Conservation (phyloP, 2,113 vertebrate species). For the Malurus elegans region DNA sequence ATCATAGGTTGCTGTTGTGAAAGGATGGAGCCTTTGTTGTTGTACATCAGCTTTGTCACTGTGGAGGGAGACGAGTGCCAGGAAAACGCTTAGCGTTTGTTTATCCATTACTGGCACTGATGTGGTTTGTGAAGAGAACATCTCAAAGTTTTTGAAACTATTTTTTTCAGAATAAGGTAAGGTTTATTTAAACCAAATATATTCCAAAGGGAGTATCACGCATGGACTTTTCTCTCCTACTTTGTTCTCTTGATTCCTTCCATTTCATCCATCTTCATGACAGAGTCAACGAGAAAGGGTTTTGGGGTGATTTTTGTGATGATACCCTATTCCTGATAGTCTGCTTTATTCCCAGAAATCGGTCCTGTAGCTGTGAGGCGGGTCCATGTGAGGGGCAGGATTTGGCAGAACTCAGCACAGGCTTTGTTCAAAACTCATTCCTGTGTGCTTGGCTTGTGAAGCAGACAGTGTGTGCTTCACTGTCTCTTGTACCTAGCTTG, state of each 20-base stretch:
- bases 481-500: too few species aligned
- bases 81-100: neutral
- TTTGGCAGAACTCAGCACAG: too few species aligned
- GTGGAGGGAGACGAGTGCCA: rapidly evolving
- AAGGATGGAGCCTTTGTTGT: neutral
- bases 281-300: neutral
- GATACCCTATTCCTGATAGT: too few species aligned
- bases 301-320: too few species aligned
- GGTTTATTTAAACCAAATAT: neutral
- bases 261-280: neutral
- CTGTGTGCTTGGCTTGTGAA: too few species aligned
- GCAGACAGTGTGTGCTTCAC: too few species aligned
- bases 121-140: neutral
- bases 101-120: neutral
- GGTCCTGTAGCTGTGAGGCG: too few species aligned
- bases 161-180: neutral
- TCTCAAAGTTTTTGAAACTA: neutral
- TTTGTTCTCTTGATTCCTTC: neutral
- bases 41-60: neutral
- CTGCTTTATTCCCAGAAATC: too few species aligned
- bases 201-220: neutral
- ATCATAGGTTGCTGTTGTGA: neutral
- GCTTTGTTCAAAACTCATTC: too few species aligned
- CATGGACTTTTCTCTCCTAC: neutral
- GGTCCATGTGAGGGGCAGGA: too few species aligned